phyloP scores from a whole-genome alignment of 2,797 vertebrate genomes.

The Fringilla coelebs region DNA sequence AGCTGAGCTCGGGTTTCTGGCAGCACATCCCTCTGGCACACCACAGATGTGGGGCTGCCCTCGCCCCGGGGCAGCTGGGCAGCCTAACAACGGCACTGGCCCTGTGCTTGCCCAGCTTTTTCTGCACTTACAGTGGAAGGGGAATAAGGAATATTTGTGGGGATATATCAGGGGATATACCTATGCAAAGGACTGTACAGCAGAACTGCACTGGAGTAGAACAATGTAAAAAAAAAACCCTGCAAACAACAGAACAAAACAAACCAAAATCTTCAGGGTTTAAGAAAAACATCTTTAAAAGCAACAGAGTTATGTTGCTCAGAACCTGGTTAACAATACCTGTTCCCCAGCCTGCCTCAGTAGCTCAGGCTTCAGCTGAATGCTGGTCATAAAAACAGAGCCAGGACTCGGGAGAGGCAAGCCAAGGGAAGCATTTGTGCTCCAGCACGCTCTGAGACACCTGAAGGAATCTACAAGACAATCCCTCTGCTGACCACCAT shows the following conservation, averaged over 20 bases:
- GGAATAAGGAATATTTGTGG: background rate
- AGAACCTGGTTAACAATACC: background rate
- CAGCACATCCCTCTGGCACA: background rate
- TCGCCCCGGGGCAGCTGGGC: background rate
- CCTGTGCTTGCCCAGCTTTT: background rate
- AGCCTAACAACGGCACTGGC: background rate
- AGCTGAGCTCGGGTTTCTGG: background rate
- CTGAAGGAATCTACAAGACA: background rate
- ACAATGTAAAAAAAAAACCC: accelerated
- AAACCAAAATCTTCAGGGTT: background rate
- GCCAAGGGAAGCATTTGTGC: background rate
- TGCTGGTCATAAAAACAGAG: background rate
- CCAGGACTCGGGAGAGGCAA: background rate
- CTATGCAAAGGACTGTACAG: accelerated
- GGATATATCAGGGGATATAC: accelerated
- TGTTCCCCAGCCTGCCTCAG: accelerated
- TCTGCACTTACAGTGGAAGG: background rate
- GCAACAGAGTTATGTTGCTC: background rate
- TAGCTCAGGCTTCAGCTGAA: background rate
- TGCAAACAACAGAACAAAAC: background rate
- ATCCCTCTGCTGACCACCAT: background rate
- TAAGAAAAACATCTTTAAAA: background rate
- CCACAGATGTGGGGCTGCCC: constrained; percentile 26
- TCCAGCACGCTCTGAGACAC: background rate
- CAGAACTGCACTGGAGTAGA: accelerated